Conservation (phyloP, 1,140 invertebrate species). For the Asbolus verrucosus region DNA sequence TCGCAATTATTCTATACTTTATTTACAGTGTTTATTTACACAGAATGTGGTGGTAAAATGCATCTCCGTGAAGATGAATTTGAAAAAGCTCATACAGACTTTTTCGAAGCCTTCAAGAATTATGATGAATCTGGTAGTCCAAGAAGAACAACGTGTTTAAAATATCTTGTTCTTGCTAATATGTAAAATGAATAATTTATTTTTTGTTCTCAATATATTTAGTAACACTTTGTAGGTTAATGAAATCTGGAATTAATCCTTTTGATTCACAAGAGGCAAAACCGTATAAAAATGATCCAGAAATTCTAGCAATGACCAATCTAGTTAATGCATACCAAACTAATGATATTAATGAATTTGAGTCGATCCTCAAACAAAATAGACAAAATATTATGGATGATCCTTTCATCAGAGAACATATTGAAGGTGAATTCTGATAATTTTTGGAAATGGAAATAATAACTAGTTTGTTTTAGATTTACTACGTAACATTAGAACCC, state of each 20-base stretch:
- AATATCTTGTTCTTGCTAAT: constrained; percentile 98
- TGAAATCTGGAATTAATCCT: constrained; percentile 99
- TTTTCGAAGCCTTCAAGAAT: constrained; percentile 99
- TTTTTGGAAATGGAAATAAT: too few species aligned
- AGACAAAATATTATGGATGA: constrained; percentile 99
- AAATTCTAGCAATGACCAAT: constrained; percentile 99
- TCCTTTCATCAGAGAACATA: constrained; percentile 99
- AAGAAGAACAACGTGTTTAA: constrained; percentile 95
- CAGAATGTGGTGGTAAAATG: constrained; percentile 99
- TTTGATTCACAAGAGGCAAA: constrained; percentile 99
- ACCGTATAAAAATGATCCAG: constrained; percentile 99
- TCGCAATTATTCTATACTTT: neutral
- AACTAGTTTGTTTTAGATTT: constrained; percentile 77
- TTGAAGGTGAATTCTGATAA: constrained; percentile 78
- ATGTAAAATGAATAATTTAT: constrained; percentile 73
- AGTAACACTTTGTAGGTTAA: constrained; percentile 72
- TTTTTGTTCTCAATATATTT: constrained; percentile 26
- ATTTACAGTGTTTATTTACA: constrained; percentile 22
- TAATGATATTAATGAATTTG: constrained; percentile 99
- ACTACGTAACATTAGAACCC: constrained; percentile 96
- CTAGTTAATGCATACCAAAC: constrained; percentile 98
- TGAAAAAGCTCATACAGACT: constrained; percentile 98
- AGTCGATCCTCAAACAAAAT: constrained; percentile 95
- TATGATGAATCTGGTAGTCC: constrained; percentile 99
- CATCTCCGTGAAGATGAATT: constrained; percentile 98